These are phyloP conservation scores for Isichthys henryi DNA, from an alignment of 2,113 vertebrate species.

Conservation along the genomic window DNA sequence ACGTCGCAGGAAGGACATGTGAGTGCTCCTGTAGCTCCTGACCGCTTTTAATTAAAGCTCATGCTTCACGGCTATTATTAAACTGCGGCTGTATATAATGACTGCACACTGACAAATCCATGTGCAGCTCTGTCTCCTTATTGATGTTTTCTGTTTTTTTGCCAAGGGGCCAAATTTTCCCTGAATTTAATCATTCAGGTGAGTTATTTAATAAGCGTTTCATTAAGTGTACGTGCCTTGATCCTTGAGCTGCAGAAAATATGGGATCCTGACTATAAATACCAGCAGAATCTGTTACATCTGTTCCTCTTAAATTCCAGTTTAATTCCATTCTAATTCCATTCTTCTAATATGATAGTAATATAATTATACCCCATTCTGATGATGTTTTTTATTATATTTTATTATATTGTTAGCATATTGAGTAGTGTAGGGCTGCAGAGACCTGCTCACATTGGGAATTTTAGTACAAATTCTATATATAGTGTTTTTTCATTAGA, in stretches of 20 bases:
- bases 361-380: not conserved
- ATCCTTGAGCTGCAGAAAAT: not conserved
- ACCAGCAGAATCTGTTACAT: conserved; percentile 5
- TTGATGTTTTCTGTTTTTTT: conserved; percentile 8
- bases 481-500: not conserved
- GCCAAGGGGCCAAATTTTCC: not conserved
- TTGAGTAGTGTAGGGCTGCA: not conserved
- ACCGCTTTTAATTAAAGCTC: not conserved
- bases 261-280: not conserved
- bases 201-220: conserved; percentile 23
- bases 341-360: conserved; percentile 2
- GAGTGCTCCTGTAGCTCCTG: not conserved
- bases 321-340: not conserved
- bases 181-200: conserved; percentile 27
- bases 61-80: not conserved
- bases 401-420: not conserved
- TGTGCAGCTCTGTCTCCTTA: not conserved
- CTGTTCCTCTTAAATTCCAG: not conserved
- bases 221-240: not conserved
- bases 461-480: not conserved
- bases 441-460: not conserved
- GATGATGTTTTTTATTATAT: not conserved
- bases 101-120: not conserved
- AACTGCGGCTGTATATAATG: not conserved
- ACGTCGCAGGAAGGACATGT: not conserved